Evolutionary conservation across 2,797 vertebrate genomes (phyloP).

Genomic region (Lutjanus campechanus): DNA sequence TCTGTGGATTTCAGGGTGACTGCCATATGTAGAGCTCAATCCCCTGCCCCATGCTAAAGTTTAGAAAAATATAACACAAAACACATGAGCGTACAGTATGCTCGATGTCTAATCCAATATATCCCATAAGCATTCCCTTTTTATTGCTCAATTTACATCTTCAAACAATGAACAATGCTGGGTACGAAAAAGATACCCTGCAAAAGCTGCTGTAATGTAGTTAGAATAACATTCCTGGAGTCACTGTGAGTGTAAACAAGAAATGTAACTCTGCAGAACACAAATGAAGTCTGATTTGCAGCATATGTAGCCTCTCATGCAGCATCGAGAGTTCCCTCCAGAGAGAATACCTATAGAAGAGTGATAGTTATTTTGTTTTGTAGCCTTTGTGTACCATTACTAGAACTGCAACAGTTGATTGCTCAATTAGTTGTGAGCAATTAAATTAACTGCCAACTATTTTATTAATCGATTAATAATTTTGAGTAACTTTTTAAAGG

Average conservation of each 20-base stretch:
- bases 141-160: constrained; percentile 74
- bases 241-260: constrained; percentile 68
- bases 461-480: too few species aligned
- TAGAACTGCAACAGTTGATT: too few species aligned
- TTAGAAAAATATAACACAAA: constrained; percentile 64
- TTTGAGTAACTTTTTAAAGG: too few species aligned
- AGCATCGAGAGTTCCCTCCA: not conserved
- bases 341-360: not conserved
- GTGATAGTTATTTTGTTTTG: not conserved
- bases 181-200: constrained; percentile 64
- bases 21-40: constrained; percentile 55
- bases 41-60: constrained; percentile 51
- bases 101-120: constrained; percentile 76
- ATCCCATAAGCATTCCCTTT: constrained; percentile 68
- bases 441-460: too few species aligned
- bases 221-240: constrained; percentile 71
- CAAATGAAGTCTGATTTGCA: constrained; percentile 57
- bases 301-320: constrained; percentile 48
- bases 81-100: constrained; percentile 67
- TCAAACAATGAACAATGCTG: constrained; percentile 69
- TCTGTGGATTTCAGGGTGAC: constrained; percentile 68
- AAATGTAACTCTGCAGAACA: constrained; percentile 54
- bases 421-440: too few species aligned
- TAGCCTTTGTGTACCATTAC: not conserved
- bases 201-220: constrained; percentile 53